These are phyloP conservation scores for Hydrolagus affinis DNA, from an alignment of 2,113 vertebrate species.

Conservation along the genomic window DNA sequence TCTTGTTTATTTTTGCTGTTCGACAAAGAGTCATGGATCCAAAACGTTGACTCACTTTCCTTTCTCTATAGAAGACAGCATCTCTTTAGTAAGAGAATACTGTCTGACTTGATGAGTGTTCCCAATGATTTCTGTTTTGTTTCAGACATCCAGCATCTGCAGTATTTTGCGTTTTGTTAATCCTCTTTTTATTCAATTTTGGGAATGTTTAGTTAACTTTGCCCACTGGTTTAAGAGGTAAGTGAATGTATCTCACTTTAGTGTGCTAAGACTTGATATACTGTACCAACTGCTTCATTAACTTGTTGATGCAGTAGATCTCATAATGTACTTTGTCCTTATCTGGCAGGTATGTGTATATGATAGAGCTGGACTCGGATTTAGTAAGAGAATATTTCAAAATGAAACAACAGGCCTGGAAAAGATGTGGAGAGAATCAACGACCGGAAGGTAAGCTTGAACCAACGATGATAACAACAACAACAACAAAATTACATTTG, in stretches of 20 bases:
- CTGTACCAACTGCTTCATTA: background rate
- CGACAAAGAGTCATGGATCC: too few species aligned
- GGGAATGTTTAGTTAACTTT: background rate
- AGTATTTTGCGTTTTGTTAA: too few species aligned
- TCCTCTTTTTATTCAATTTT: background rate
- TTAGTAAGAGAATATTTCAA: constrained; percentile 55
- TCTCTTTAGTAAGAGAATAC: too few species aligned
- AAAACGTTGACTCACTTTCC: too few species aligned
- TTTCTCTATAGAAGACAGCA: too few species aligned
- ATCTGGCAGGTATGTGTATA: constrained; percentile 57
- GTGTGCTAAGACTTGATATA: background rate
- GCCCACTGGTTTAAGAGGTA: background rate
- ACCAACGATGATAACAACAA: too few species aligned
- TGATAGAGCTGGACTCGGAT: constrained; percentile 63
- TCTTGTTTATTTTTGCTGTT: too few species aligned
- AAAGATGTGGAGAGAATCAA: constrained; percentile 59
- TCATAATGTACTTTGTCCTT: background rate
- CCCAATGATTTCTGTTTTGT: too few species aligned
- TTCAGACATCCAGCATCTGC: too few species aligned
- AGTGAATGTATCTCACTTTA: background rate
- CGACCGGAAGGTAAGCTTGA: constrained; percentile 55
- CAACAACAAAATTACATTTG: too few species aligned
- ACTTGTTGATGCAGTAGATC: background rate
- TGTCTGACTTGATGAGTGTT: too few species aligned
- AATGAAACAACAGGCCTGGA: constrained; percentile 60